Base-by-base conservation (phyloP, 1,140 invertebrate genomes). In the Ericerus pela region DNA sequence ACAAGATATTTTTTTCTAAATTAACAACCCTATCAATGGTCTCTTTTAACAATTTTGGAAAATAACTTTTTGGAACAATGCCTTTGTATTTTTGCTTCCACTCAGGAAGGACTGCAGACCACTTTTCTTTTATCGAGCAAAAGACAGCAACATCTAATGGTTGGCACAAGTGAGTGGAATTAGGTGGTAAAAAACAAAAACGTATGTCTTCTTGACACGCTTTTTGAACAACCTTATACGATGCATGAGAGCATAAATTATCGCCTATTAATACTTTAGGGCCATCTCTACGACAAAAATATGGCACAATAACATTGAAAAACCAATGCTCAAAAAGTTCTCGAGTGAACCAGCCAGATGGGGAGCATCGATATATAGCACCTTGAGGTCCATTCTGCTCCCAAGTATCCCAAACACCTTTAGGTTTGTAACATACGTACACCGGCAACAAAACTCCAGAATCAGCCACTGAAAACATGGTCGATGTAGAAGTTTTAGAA, bases 201-300 rank as follows among this genome's bases (percentile, higher is more conserved):
- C n/a, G n/a, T n/a, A n/a, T n/a, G n/a, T n/a, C n/a, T n/a, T n/a
- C n/a, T n/a, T n/a, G n/a, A n/a, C n/a, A n/a, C n/a, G n/a, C n/a
- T n/a, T n/a, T n/a, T n/a, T n/a, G n/a, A n/a, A n/a, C n/a, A n/a
- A n/a, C n/a, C n/a, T n/a, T n/a, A n/a, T n/a, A n/a, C n/a, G n/a
- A n/a, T n/a, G n/a, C n/a, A n/a, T n/a, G 70, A n/a, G 61, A 65
- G 11, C 60, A 60, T 22, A 72, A 58, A 60, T 72, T 72, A 56
- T 72, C 69, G 10, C 65, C 65, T 16, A 67, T 64, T 20, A 70
- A 53, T 38, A 57, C 52, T 58, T 58, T 43, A 18, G 14, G 22
- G 8, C 47, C 58, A n/a, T 53, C 6, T n/a, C 54, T 28, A 12
- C 52, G 47, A 3, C 26, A 28, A 16, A 59, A 27, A 54, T 59